Evolutionary conservation across 2,797 vertebrate species (phyloP).

Genomic region (Phrynocephalus vlangalii): DNA sequence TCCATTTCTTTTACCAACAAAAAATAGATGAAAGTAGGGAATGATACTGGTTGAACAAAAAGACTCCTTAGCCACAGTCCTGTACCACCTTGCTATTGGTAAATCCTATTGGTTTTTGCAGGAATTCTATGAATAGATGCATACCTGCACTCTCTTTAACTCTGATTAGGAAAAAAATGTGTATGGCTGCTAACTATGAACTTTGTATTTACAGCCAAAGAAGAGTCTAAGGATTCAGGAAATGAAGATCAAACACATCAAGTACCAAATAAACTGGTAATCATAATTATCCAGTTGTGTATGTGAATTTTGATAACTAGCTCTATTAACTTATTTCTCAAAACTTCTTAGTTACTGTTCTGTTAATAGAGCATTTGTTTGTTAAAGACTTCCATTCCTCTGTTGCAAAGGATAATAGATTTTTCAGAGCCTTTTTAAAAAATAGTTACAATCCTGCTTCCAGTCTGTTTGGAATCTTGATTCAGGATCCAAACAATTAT

Average conservation of each 20-base stretch:
- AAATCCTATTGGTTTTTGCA: background rate
- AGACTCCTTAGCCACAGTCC: background rate
- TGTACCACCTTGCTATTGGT: background rate
- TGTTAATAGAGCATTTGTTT: background rate
- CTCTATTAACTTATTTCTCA: slow-evolving; percentile 2
- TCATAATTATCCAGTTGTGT: slow-evolving; percentile 22
- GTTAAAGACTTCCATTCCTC: background rate
- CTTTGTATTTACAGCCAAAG: slow-evolving; percentile 76
- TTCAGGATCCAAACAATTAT: background rate
- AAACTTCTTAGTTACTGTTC: background rate
- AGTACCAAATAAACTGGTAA: slow-evolving; percentile 79
- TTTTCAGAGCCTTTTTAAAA: slow-evolving; percentile 1
- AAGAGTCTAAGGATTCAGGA: slow-evolving; percentile 78
- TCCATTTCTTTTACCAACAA: background rate
- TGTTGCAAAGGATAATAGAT: background rate
- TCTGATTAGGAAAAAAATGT: slow-evolving; percentile 20
- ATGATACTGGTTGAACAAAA: background rate
- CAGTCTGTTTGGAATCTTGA: background rate
- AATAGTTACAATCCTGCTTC: background rate
- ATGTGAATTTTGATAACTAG: background rate
- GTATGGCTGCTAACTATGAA: slow-evolving; percentile 22
- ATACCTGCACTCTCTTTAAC: background rate
- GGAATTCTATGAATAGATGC: too few relatives aligned
- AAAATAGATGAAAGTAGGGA: slow-evolving; percentile 2
- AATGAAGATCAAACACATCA: slow-evolving; percentile 74